These are phyloP conservation scores for Zeuzera pyrina DNA, from an alignment of 2,888 invertebrate genomes.

Conservation along the genomic window DNA sequence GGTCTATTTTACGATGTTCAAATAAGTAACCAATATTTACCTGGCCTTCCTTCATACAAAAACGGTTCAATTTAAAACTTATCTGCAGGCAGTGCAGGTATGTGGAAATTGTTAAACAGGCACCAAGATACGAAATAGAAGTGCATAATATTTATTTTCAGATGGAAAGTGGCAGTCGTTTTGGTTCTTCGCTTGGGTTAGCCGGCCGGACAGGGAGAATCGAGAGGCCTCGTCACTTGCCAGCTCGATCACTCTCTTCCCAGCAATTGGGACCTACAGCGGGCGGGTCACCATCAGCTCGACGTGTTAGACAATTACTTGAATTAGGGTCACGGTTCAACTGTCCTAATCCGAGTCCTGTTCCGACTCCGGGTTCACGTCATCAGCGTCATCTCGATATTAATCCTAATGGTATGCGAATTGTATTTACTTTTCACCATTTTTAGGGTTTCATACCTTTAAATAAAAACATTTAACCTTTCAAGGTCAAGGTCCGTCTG, in stretches of 20 bases:
- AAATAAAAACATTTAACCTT: too few relatives aligned
- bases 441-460: too few relatives aligned
- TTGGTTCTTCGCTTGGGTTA: conserved; percentile 69
- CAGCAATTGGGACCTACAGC: conserved; percentile 76
- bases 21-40: too few relatives aligned
- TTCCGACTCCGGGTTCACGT: conserved; percentile 84
- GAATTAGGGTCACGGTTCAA: conserved; percentile 77
- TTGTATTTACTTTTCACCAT: too few relatives aligned
- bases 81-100: too few relatives aligned
- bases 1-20: too few relatives aligned
- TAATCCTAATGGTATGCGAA: conserved; percentile 89
- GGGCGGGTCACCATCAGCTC: conserved; percentile 80
- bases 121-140: too few relatives aligned
- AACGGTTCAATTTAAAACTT: too few relatives aligned
- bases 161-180: conserved; percentile 76
- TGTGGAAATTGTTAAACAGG: too few relatives aligned
- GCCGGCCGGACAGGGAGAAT: conserved; percentile 74
- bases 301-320: conserved; percentile 85
- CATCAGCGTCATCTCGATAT: conserved; percentile 88
- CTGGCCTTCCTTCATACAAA: too few relatives aligned
- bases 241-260: conserved; percentile 82
- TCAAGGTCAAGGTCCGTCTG: too few relatives aligned
- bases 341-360: conserved; percentile 80
- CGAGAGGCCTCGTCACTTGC: conserved; percentile 72
- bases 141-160: too few relatives aligned